Evolutionary conservation across 2,113 vertebrate species (phyloP).

Genomic region (Microtus oregoni): DNA sequence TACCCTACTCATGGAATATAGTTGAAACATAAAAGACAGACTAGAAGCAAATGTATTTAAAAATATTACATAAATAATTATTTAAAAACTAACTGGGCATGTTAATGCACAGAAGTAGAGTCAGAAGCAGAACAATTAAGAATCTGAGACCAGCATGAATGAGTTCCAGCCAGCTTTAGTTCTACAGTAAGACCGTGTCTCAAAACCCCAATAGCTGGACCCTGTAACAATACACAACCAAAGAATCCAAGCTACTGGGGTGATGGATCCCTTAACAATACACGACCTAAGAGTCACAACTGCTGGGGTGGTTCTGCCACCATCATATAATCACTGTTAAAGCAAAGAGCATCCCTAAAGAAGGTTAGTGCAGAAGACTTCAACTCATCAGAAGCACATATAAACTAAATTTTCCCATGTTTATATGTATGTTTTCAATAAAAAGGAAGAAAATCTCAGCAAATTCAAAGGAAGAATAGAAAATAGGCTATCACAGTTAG

Average conservation of each 20-base stretch:
- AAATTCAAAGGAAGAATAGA: background rate
- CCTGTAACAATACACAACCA: background rate
- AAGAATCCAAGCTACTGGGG: background rate
- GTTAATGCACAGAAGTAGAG: background rate
- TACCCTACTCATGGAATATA: background rate
- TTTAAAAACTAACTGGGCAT: background rate
- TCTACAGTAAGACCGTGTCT: background rate
- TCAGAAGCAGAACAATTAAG: constrained; percentile 5
- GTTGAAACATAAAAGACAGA: background rate
- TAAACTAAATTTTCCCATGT: background rate
- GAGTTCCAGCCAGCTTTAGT: background rate
- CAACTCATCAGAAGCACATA: background rate
- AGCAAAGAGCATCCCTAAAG: background rate
- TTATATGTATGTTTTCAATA: background rate
- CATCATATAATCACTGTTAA: background rate
- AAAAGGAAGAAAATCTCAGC: background rate
- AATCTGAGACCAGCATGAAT: background rate
- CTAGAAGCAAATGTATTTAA: too few species aligned
- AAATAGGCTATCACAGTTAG: background rate
- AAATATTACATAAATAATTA: background rate
- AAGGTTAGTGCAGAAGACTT: background rate
- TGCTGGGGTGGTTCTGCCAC: background rate
- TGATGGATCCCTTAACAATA: background rate
- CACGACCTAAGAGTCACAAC: background rate
- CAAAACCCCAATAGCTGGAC: background rate